Evolutionary conservation across 2,888 invertebrate genomes (phyloP), one percentile per base, ranked within the genome.

Genomic region (Uropetala carovei): DNA sequence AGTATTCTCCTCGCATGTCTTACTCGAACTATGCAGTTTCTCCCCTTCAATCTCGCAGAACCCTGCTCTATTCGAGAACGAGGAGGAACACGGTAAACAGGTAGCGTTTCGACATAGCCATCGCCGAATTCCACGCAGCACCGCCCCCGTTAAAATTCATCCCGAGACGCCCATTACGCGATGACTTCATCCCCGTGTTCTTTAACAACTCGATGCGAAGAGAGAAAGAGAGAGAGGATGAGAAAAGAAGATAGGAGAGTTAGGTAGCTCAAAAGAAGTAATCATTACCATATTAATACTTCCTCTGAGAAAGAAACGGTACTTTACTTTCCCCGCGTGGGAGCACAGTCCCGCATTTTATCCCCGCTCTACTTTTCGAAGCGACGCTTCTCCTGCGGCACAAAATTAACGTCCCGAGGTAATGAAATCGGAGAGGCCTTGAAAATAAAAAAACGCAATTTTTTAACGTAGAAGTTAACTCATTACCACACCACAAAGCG

Each of bases 361-460:
- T 75, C 68, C 9, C 68, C 68, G 68, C 68, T 68, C 68, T n/a
- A 68, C 75, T 75, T 75, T 75, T 75, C 75, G 75, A 68, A 22
- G 18, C 68, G 13, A 27, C 13, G 75, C 22, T 75, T 75, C 22
- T 43, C 43, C 43, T 43, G 3, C 43, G 43, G 5, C 43, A 5
- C 43, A 43, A 43, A 43, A 43, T 43, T 43, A 43, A 43, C 43
- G 1, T 43, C 43, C 5, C 43, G 1, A 3, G 43, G 43, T 43
- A 43, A 43, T 43, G 1, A 43, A 3, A 43, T 43, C 43, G 43
- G 43, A 1, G 43, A 43, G 43, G 43, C 1, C 43, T 43, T n/a
- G n/a, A n/a, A n/a, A n/a, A 43, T 5, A 43, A 43, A 43, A 43
- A 43, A 43, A 43, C 43, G 43, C 5, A 43, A 43, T 43, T 43